phyloP scores from a whole-genome alignment of 1,140 invertebrate genomes.

The Cydia pomonella region DNA sequence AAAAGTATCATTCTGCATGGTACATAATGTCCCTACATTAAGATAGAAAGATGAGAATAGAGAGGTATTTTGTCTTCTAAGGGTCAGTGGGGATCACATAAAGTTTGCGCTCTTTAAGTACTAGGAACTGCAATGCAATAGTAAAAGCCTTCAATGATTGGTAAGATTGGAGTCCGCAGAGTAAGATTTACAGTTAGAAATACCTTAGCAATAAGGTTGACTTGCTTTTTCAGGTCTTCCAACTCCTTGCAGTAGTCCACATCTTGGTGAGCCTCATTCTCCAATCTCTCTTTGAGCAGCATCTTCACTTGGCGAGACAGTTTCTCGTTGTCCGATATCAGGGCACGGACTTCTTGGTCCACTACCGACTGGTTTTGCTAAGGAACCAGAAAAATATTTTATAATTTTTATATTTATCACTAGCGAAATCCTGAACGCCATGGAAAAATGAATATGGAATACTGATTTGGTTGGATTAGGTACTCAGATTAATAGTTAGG shows the following conservation, averaged over 20 bases:
- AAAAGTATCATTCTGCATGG: too few species aligned
- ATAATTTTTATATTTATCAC: not conserved
- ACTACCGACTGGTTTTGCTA: conserved; percentile 74
- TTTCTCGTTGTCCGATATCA: conserved; percentile 74
- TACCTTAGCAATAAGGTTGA: conserved; percentile 68
- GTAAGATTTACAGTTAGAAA: too few species aligned
- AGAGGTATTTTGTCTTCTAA: too few species aligned
- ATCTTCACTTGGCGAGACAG: conserved; percentile 68
- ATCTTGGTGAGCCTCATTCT: conserved; percentile 48
- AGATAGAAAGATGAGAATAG: too few species aligned
- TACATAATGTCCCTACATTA: too few species aligned
- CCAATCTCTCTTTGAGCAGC: conserved; percentile 66
- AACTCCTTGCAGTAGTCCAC: conserved; percentile 55
- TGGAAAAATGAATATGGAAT: conserved; percentile 2
- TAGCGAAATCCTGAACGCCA: not conserved
- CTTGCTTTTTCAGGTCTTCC: conserved; percentile 65
- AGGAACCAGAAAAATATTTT: conserved; percentile 33
- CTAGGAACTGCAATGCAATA: too few species aligned
- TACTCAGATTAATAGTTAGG: conserved; percentile 8
- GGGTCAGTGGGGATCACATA: too few species aligned
- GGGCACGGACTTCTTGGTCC: conserved; percentile 69
- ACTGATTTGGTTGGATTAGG: not conserved
- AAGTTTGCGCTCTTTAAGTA: too few species aligned
- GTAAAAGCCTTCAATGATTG: too few species aligned
- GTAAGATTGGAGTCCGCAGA: too few species aligned